phyloP scores from a whole-genome alignment of 2,113 vertebrate genomes.

The Hepsetus odoe region DNA sequence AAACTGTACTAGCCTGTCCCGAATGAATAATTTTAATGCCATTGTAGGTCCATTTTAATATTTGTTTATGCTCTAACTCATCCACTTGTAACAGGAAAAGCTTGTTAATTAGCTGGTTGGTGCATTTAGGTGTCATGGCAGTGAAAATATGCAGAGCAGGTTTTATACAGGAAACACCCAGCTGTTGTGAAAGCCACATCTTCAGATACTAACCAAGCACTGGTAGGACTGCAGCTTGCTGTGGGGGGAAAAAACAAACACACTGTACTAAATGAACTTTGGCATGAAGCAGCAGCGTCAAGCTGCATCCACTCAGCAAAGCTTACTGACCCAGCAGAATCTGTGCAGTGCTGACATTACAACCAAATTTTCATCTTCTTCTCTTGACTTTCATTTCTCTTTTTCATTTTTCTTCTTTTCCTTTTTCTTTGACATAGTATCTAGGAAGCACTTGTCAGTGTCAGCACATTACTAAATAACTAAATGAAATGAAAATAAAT shows the following conservation, averaged over 20 bases:
- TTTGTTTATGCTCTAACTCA: background rate
- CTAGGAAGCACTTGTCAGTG: background rate
- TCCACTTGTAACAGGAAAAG: background rate
- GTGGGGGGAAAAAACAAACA: background rate
- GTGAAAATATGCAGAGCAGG: background rate
- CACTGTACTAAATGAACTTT: background rate
- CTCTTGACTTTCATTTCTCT: background rate
- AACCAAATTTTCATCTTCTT: background rate
- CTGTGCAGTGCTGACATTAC: background rate
- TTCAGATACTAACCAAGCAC: background rate
- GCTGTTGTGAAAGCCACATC: background rate
- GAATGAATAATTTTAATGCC: too few species aligned
- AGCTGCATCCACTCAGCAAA: background rate
- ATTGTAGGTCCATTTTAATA: too few species aligned
- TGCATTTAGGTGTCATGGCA: background rate
- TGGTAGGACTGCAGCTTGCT: background rate
- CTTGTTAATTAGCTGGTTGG: background rate
- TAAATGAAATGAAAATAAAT: too few species aligned
- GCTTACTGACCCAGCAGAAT: background rate
- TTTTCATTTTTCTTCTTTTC: background rate
- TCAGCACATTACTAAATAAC: background rate
- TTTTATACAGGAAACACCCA: background rate
- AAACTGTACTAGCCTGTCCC: too few species aligned
- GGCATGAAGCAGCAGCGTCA: background rate
- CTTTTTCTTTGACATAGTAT: background rate